phyloP scores from a whole-genome alignment of 1,140 invertebrate species.

The Drosophila asahinai region DNA sequence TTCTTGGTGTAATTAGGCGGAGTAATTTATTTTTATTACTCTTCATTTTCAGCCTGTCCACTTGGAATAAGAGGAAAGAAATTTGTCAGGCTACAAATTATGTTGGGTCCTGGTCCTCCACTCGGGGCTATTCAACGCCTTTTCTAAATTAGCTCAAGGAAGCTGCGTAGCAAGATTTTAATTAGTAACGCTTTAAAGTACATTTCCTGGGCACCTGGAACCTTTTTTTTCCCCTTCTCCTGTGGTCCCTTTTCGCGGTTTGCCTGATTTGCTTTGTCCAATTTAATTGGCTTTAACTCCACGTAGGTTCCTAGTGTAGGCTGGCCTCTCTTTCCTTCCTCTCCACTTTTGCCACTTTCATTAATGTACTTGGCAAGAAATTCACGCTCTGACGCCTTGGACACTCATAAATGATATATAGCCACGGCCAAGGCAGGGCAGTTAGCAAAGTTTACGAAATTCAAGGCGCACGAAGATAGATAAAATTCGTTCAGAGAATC shows the following conservation, averaged over 20 bases:
- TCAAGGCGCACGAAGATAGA: slow-evolving; percentile 34
- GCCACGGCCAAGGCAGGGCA: slow-evolving; percentile 12
- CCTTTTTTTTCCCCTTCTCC: neutral
- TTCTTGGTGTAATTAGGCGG: slow-evolving; percentile 64
- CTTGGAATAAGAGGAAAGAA: slow-evolving; percentile 51
- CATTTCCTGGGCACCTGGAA: slow-evolving; percentile 9
- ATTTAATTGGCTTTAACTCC: slow-evolving; percentile 52
- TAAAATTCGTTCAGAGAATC: slow-evolving; percentile 60
- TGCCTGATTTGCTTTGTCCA: slow-evolving; percentile 45
- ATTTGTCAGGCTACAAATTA: slow-evolving; percentile 60
- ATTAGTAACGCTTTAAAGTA: slow-evolving; percentile 37
- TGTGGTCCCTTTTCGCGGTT: slow-evolving; percentile 27
- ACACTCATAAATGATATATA: slow-evolving; percentile 58
- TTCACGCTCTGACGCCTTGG: slow-evolving; percentile 51
- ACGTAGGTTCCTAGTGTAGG: slow-evolving; percentile 8
- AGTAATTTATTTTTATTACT: slow-evolving; percentile 79
- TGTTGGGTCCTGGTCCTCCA: slow-evolving; percentile 16
- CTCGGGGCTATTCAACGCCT: neutral
- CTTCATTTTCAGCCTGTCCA: slow-evolving; percentile 47
- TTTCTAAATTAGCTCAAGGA: slow-evolving; percentile 20
- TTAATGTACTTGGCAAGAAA: slow-evolving; percentile 36
- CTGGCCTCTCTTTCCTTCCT: neutral
- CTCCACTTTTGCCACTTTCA: slow-evolving; percentile 5
- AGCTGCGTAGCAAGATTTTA: slow-evolving; percentile 37
- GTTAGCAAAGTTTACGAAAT: slow-evolving; percentile 39